Conservation (phyloP, 2,888 invertebrate genomes). For the Drosophila siamana region DNA sequence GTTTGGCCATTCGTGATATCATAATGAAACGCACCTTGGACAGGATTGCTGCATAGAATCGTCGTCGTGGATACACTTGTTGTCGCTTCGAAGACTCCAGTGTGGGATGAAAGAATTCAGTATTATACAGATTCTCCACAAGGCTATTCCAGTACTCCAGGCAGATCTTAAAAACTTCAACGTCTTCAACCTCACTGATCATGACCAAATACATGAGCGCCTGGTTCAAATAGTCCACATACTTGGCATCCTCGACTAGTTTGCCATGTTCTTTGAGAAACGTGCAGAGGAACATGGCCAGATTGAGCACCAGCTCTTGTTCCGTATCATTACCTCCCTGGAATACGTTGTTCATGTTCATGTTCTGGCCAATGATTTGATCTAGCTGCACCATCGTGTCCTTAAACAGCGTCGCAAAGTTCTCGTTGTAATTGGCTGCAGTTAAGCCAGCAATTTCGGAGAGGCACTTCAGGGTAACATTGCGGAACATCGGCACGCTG, state of each 20-base stretch:
- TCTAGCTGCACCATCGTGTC: constrained; percentile 97
- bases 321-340: constrained; percentile 97
- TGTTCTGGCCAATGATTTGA: constrained; percentile 94
- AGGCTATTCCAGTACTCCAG: constrained; percentile 99
- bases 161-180: constrained; percentile 99
- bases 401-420: constrained; percentile 95
- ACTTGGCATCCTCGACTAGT: constrained; percentile 93
- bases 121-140: constrained; percentile 96
- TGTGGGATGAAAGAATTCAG: constrained; percentile 89
- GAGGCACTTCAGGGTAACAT: constrained; percentile 98
- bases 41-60: constrained; percentile 92
- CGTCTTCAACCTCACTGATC: constrained; percentile 99
- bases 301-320: constrained; percentile 99
- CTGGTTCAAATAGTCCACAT: constrained; percentile 91
- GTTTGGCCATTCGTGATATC: constrained; percentile 99
- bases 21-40: constrained; percentile 97
- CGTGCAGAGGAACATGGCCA: constrained; percentile 98
- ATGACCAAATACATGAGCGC: constrained; percentile 94
- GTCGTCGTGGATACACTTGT: constrained; percentile 87
- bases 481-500: constrained; percentile 98
- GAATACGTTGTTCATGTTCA: constrained; percentile 97
- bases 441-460: constrained; percentile 98
- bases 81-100: constrained; percentile 81
- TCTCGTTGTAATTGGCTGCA: constrained; percentile 95
- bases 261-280: constrained; percentile 98